phyloP scores from a whole-genome alignment of 2,113 vertebrate species.

The Euleptes europaea region DNA sequence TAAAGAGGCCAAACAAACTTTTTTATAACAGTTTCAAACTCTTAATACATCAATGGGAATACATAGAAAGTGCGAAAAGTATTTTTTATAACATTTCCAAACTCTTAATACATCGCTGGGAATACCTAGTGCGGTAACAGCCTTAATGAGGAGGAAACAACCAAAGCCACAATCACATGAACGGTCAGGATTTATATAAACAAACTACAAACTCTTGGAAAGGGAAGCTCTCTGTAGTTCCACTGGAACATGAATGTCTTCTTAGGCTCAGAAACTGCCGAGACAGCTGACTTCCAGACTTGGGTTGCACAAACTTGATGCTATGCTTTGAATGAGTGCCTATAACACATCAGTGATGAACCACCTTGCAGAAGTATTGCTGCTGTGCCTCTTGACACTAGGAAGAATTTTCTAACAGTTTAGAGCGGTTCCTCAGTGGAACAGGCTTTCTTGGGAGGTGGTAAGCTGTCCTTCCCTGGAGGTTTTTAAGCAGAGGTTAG shows the following conservation, averaged over 20 bases:
- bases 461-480: too few species aligned
- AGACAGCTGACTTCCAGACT: neutral
- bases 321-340: neutral
- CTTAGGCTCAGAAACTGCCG: neutral
- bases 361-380: neutral
- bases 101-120: too few species aligned
- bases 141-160: neutral
- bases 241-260: neutral
- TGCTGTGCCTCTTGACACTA: neutral
- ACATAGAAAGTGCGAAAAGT: too few species aligned
- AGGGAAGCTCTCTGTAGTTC: neutral
- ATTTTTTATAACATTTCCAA: too few species aligned
- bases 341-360: neutral
- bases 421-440: too few species aligned
- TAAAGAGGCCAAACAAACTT: too few species aligned
- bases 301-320: neutral
- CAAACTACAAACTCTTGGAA: slow-evolving; percentile 10
- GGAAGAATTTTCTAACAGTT: too few species aligned
- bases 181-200: neutral
- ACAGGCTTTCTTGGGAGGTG: too few species aligned
- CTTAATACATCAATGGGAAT: too few species aligned
- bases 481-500: too few species aligned
- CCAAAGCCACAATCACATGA: slow-evolving; percentile 5
- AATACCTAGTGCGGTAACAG: too few species aligned
- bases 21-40: too few species aligned